Evolutionary conservation across 2,888 invertebrate genomes (phyloP).

Genomic region (Rotaria socialis): DNA sequence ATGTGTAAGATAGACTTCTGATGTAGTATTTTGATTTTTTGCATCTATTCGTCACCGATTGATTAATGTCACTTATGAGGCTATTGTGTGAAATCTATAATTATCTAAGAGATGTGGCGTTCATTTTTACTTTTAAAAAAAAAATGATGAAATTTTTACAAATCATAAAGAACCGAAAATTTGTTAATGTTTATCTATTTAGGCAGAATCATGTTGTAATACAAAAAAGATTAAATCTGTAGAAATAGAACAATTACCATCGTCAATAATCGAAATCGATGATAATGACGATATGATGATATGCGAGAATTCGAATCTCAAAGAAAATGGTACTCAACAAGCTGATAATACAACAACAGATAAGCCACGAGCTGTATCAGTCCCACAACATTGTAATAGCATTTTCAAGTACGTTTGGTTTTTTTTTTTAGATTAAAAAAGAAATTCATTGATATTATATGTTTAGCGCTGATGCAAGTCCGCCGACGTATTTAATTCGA

Average conservation of each 20-base stretch:
- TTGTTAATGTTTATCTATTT: background rate
- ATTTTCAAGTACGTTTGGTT: background rate
- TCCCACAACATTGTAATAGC: background rate
- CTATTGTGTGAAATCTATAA: no score
- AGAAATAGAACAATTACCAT: background rate
- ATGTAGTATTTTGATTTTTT: background rate
- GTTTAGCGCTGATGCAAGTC: constrained; percentile 6
- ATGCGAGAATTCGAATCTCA: background rate
- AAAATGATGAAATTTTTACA: background rate
- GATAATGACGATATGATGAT: background rate
- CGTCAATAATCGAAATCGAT: background rate
- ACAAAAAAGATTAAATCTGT: background rate
- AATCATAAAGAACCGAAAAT: background rate
- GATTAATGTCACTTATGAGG: no score
- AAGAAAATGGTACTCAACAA: background rate
- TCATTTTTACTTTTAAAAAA: background rate
- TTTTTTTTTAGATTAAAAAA: background rate
- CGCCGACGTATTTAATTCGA: background rate
- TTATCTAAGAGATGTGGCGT: no score
- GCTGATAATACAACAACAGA: background rate
- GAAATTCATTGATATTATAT: background rate
- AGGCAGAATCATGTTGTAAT: background rate
- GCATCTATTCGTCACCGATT: no score
- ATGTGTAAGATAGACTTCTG: background rate
- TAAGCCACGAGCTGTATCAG: background rate